Percentiles rank a stretch among this genome's conserved stretches.
Conservation (phyloP, 2,888 invertebrate species). For the Pardosa pseudoannulata region DNA sequence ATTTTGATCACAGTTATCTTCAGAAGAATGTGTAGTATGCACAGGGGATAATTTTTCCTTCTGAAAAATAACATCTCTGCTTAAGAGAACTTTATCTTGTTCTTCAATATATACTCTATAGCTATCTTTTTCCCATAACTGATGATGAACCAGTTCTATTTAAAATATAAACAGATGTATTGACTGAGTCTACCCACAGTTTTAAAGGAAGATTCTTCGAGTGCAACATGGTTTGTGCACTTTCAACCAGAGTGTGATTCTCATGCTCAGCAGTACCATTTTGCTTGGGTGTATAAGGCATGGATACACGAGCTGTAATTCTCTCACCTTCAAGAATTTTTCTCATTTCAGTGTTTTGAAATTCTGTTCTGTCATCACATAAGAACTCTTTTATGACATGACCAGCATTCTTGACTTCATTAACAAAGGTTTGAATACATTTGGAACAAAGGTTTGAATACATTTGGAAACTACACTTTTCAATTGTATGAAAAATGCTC, state of each 20-base stretch:
- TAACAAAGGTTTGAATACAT: slow-evolving; percentile 29
- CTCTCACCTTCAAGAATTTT: not conserved
- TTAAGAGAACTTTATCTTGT: not conserved
- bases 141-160: slow-evolving; percentile 23
- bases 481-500: slow-evolving; percentile 16
- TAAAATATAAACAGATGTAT: slow-evolving; percentile 12
- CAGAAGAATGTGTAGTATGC: no score
- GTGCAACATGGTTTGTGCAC: not conserved
- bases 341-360: no score
- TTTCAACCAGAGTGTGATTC: slow-evolving; percentile 18
- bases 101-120: not conserved
- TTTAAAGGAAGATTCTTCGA: slow-evolving; percentile 11
- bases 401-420: slow-evolving; percentile 15
- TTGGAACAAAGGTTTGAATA: slow-evolving; percentile 16
- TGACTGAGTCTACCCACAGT: slow-evolving; percentile 31
- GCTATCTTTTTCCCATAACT: slow-evolving; percentile 18
- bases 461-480: slow-evolving; percentile 38
- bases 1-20: no score
- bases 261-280: slow-evolving; percentile 21
- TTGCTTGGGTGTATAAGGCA: not conserved
- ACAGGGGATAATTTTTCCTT: not conserved
- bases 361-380: slow-evolving; percentile 27
- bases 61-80: slow-evolving; percentile 9
- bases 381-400: slow-evolving; percentile 12
- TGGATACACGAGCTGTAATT: not conserved